phyloP scores from a whole-genome alignment of 1,140 invertebrate species.

The Pseudomyrmex dendroicus region DNA sequence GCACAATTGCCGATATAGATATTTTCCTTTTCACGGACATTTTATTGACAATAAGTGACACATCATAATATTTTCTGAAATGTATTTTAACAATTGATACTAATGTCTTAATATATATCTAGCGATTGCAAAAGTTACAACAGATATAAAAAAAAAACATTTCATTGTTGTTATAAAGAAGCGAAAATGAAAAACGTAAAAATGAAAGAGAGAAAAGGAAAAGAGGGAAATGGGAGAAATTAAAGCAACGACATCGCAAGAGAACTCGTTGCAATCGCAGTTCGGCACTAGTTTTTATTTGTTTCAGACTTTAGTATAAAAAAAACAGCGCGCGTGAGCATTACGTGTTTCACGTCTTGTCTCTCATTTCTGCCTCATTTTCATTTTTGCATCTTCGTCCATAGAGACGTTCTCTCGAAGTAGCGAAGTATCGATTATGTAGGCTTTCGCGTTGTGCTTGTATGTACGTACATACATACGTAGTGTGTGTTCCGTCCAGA shows the following conservation, averaged over 20 bases:
- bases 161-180: too few relatives aligned
- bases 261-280: slow-evolving; percentile 54
- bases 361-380: slow-evolving; percentile 44
- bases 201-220: too few relatives aligned
- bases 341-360: slow-evolving; percentile 12
- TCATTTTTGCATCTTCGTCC: slow-evolving; percentile 51
- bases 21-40: background rate
- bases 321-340: background rate
- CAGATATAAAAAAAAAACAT: background rate
- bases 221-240: background rate
- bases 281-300: slow-evolving; percentile 15
- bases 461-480: too few relatives aligned
- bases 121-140: background rate
- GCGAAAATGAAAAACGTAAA: too few relatives aligned
- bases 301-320: slow-evolving; percentile 51
- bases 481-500: slow-evolving; percentile 53
- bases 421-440: slow-evolving; percentile 74
- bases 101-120: background rate
- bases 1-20: background rate
- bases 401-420: slow-evolving; percentile 58
- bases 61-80: background rate
- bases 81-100: too few relatives aligned
- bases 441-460: slow-evolving; percentile 30
- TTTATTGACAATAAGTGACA: background rate
- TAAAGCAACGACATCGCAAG: background rate